Evolutionary conservation across 2,888 invertebrate genomes (phyloP).

Genomic region (Imbricaverruca yamaguchii): DNA sequence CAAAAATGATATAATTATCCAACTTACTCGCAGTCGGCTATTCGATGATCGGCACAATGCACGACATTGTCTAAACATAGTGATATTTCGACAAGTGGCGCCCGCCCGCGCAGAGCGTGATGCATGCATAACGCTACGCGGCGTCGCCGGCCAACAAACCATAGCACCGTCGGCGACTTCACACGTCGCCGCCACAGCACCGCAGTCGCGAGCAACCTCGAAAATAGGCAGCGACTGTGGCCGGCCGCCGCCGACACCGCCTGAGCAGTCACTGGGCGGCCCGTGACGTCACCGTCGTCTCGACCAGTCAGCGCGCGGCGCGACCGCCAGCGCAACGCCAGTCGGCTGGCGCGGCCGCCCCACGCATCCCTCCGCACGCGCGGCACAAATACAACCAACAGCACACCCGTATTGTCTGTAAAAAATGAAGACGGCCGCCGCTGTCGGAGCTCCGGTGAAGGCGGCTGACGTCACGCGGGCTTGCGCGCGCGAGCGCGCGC

Average conservation of each 20-base stretch:
- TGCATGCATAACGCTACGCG: neutral
- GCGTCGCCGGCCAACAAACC: neutral
- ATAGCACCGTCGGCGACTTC: neutral
- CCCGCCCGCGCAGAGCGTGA: neutral
- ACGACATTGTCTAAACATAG: neutral
- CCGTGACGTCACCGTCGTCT: neutral
- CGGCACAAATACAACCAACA: neutral
- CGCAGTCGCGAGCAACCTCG: neutral
- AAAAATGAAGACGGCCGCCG: neutral
- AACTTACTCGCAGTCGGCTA: neutral
- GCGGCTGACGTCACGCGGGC: too few species aligned
- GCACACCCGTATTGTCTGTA: constrained; percentile 11
- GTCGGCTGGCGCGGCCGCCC: too few species aligned
- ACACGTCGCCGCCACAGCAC: neutral
- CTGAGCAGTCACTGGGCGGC: neutral
- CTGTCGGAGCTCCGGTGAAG: too few species aligned
- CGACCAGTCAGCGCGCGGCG: neutral
- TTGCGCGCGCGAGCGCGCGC: too few species aligned
- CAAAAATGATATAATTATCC: neutral
- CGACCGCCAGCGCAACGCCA: too few species aligned
- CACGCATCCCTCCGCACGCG: neutral
- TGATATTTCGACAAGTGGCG: neutral
- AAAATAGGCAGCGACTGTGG: too few species aligned
- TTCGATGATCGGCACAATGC: neutral
- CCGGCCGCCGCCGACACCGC: neutral